phyloP scores from a whole-genome alignment of 2,888 invertebrate genomes.

The Ichneumoninae sp. region DNA sequence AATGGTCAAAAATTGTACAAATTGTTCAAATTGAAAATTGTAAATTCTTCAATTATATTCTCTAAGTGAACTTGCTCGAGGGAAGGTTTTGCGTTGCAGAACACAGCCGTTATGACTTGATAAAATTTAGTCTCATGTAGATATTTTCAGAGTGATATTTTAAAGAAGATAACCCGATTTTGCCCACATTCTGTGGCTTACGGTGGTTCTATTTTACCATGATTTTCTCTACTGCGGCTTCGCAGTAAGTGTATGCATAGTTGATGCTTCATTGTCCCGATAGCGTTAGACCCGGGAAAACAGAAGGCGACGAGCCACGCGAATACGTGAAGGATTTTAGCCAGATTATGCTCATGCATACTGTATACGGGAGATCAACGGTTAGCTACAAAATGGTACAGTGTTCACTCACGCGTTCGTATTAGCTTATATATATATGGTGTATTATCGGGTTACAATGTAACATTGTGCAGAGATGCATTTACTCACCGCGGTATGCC shows the following conservation, averaged over 20 bases:
- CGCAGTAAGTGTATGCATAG: background rate
- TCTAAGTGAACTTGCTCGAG: too few species aligned
- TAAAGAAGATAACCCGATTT: background rate
- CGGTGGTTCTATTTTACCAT: background rate
- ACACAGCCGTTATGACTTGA: too few species aligned
- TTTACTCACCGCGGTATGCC: constrained; percentile 45
- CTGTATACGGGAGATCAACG: constrained; percentile 1
- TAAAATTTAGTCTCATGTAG: too few species aligned
- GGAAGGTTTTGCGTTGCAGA: too few species aligned
- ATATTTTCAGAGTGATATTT: background rate
- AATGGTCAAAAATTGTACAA: too few species aligned
- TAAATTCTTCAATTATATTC: too few species aligned
- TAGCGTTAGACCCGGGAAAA: constrained; percentile 22
- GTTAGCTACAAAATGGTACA: constrained; percentile 29
- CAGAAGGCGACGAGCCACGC: constrained; percentile 27
- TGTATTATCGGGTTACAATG: constrained; percentile 57
- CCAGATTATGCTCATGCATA: constrained; percentile 30
- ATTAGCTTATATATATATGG: constrained; percentile 15
- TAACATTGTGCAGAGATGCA: constrained; percentile 43
- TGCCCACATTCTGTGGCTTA: background rate
- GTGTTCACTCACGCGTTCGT: background rate
- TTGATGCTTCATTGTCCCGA: constrained; percentile 1
- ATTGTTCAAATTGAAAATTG: too few species aligned
- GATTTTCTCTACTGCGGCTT: background rate
- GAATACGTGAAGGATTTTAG: constrained; percentile 47